Evolutionary conservation across 1,140 invertebrate species (phyloP), one percentile per base, ranked within the genome.

Genomic region (Papilio polytes): DNA sequence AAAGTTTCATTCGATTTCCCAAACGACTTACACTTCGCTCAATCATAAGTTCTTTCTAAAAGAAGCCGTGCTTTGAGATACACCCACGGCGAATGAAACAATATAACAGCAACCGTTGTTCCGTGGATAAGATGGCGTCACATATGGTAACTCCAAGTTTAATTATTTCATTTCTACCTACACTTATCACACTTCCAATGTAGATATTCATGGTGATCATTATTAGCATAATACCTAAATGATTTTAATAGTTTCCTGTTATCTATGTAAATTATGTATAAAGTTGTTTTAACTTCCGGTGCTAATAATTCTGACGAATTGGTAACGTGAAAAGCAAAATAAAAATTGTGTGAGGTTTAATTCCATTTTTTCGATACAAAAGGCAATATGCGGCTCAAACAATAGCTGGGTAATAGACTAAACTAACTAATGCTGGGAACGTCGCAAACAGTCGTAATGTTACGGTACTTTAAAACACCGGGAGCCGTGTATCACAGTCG

Each of bases 401-500:
- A 74, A 44, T 74, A 44, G 72, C 72, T 12, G 63, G 63, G 63
- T 26, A 6, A 70, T 70, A 70, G 63, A 70, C 63, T 36, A 74
- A 74, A 74, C 72, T 74, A 74, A 74, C 36, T 70, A 70, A 70
- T 78, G 70, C 72, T 36, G 26, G 44, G 20, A 63, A 73, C 77
- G 56, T 70, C 53, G 80, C 59, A 82, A 80, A 66, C 78, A 77
- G 74, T 26, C 78, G 77, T 84, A 80, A 66, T 53, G 76, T 78
- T 80, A 77, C 78, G 63, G 80, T 80, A 80, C 81, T 80, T 85
- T 85, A 70, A 79, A 85, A 85, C 82, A 83, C 82, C 80, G 81
- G 80, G 81, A 80, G 85, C 85, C 87, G 85, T 89, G 86, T 86
- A 88, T 86, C 85, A 81, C 82, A 84, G 80, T 78, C 81, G 82